Evolutionary conservation across 1,140 invertebrate genomes (phyloP).

Genomic region (Alviniconcha marisindica): DNA sequence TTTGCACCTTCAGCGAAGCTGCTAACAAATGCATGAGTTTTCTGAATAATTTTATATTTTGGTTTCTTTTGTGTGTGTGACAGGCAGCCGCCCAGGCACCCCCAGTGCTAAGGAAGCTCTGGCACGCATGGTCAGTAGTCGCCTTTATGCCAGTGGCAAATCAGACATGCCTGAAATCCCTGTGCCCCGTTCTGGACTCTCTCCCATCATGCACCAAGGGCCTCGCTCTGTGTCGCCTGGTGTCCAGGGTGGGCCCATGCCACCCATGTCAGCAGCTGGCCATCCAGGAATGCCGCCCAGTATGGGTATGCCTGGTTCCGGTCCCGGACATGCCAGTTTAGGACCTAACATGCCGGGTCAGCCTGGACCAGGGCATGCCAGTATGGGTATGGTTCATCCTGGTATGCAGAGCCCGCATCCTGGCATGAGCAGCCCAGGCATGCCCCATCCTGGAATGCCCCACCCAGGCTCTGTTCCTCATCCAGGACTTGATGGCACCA

Average conservation of each 20-base stretch:
- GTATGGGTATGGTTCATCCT: slow-evolving; percentile 11
- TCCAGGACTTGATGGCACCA: slow-evolving; percentile 48
- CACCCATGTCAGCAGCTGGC: slow-evolving; percentile 33
- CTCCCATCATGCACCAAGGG: slow-evolving; percentile 35
- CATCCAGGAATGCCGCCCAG: slow-evolving; percentile 24
- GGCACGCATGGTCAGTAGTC: slow-evolving; percentile 94
- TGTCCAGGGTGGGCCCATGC: not conserved
- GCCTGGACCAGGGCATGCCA: slow-evolving; percentile 28
- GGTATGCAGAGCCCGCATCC: slow-evolving; percentile 4
- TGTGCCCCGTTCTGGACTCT: slow-evolving; percentile 33
- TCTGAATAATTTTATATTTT: too few relatives aligned
- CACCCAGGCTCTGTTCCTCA: slow-evolving; percentile 19
- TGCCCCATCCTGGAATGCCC: slow-evolving; percentile 11
- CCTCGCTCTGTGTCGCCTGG: slow-evolving; percentile 24
- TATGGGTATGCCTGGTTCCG: slow-evolving; percentile 12
- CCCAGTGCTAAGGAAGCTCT: slow-evolving; percentile 95
- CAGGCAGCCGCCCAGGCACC: slow-evolving; percentile 46
- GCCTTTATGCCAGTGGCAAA: slow-evolving; percentile 80
- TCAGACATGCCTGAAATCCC: slow-evolving; percentile 47
- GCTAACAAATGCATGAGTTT: too few relatives aligned
- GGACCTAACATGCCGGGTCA: slow-evolving; percentile 24
- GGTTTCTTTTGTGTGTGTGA: not conserved
- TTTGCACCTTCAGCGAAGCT: too few relatives aligned
- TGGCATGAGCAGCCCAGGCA: not conserved
- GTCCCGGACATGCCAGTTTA: not conserved